These are phyloP conservation scores for Drosophila siamana DNA, from an alignment of 2,888 invertebrate species.

Conservation along the genomic window DNA sequence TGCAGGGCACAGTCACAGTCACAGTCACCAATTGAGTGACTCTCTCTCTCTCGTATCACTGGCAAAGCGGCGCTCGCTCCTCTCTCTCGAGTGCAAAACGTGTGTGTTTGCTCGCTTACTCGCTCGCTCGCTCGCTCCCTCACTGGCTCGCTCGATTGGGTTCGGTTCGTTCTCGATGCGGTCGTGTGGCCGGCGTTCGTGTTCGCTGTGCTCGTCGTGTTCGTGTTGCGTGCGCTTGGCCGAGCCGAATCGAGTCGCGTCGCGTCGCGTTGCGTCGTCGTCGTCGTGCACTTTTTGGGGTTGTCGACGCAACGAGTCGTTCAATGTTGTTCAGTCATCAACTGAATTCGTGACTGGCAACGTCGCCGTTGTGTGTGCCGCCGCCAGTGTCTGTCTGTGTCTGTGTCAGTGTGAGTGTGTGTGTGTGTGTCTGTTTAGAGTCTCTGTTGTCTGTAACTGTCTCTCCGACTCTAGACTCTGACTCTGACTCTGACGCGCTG, in stretches of 20 bases:
- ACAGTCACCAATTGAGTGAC: conserved; percentile 64
- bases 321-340: conserved; percentile 85
- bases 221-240: conserved; percentile 26
- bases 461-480: conserved; percentile 11
- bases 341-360: conserved; percentile 86
- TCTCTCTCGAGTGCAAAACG: conserved; percentile 9
- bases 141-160: conserved; percentile 2
- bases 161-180: conserved; percentile 9
- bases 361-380: conserved; percentile 83
- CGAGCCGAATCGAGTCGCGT: conserved; percentile 1
- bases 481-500: conserved; percentile 29
- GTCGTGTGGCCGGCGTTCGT: conserved; percentile 9
- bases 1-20: conserved; percentile 24
- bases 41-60: conserved; percentile 29
- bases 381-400: conserved; percentile 59
- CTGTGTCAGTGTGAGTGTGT: conserved; percentile 39
- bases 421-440: conserved; percentile 25
- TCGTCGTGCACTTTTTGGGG: conserved; percentile 65
- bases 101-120: too few species aligned
- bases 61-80: not conserved
- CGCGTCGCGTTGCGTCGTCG: conserved; percentile 1
- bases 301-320: conserved; percentile 84
- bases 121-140: conserved; percentile 6
- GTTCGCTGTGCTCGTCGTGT: conserved; percentile 34
- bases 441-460: conserved; percentile 40